Conservation (phyloP, 37 sponge, comb jelly and placozoan species). For the Eunapius fragilis region DNA sequence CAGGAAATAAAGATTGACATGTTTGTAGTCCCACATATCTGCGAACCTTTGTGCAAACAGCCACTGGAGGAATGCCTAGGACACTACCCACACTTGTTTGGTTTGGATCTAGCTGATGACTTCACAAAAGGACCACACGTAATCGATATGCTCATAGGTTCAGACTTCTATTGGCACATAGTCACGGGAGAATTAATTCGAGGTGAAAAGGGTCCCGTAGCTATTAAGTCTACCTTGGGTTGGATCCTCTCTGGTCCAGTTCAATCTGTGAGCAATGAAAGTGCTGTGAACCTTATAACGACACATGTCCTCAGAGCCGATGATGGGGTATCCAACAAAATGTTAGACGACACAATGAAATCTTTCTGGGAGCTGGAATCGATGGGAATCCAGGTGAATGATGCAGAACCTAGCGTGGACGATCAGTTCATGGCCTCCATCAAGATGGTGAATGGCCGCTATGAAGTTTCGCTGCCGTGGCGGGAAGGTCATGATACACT, state of each 20-base stretch:
- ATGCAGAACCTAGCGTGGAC: background rate
- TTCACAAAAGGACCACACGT: background rate
- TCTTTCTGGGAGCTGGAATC: constrained; percentile 54
- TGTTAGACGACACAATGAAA: constrained; percentile 7
- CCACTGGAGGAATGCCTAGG: constrained; percentile 8
- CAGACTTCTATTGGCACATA: constrained; percentile 19
- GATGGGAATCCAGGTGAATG: constrained; percentile 9
- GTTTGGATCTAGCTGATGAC: constrained; percentile 16
- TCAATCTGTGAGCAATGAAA: background rate
- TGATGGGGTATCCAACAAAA: constrained; percentile 5
- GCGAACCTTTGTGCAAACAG: constrained; percentile 17
- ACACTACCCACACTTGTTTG: constrained; percentile 13
- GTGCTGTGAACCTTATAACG: constrained; percentile 14
- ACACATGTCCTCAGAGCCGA: background rate
- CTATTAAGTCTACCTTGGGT: background rate
- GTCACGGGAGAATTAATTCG: constrained; percentile 10
- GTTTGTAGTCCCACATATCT: constrained; percentile 29
- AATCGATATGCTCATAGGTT: constrained; percentile 24
- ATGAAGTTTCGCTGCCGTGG: constrained; percentile 25
- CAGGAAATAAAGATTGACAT: background rate
- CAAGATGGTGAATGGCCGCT: constrained; percentile 9
- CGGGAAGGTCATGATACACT: constrained; percentile 22
- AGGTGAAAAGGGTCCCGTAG: constrained; percentile 16
- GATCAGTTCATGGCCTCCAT: background rate
- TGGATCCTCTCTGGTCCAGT: constrained; percentile 23